Base-by-base conservation (phyloP, 2,888 invertebrate species). In the Apotomis turbidana region DNA sequence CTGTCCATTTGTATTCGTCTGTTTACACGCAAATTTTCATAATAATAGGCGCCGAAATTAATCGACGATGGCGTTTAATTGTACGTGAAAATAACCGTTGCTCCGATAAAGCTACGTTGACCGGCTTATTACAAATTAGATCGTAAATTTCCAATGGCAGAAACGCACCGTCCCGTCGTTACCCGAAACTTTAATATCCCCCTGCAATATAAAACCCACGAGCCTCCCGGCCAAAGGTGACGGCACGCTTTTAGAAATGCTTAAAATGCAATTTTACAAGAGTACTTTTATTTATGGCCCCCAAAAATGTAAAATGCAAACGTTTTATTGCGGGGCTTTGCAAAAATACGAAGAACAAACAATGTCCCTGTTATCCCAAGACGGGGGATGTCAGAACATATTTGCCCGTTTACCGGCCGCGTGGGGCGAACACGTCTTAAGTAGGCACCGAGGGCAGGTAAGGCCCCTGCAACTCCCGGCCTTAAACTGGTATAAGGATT, bases 221-320 rank as follows among this genome's bases (percentile, higher is more conserved):
- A 78, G 79, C 74, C 76, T 79, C 79, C 83, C 81, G 81, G 82
- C 79, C 85, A 86, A 89, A 90, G 88, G 89, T 91, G 89, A 85
- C 87, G 85, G 87, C 80, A 78, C 84, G 84, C 87, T 84, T 89
- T 90, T 83, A 87, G 86, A 91, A 89, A 90, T 90, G 90, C 91
- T 93, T 92, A 90, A 90, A 92, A 91, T 92, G 92, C 91, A 92
- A 93, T 93, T 92, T 92, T 90, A 90, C 87, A 85, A 84, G 86
- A 86, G 86, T 80, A 85, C 84, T 87, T 88, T 89, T 91, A 92
- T 92, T 92, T 91, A 91, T 91, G 90, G 85, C 84, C 89, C 86
- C 88, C 88, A 88, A 89, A 91, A 91, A 92, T 92, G 90, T 90
- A 90, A 92, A 92, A 91, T 90, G 88, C 89, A 90, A 91, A 91